Conservation (phyloP, 2,888 invertebrate genomes). For the Sialis fuliginosa region DNA sequence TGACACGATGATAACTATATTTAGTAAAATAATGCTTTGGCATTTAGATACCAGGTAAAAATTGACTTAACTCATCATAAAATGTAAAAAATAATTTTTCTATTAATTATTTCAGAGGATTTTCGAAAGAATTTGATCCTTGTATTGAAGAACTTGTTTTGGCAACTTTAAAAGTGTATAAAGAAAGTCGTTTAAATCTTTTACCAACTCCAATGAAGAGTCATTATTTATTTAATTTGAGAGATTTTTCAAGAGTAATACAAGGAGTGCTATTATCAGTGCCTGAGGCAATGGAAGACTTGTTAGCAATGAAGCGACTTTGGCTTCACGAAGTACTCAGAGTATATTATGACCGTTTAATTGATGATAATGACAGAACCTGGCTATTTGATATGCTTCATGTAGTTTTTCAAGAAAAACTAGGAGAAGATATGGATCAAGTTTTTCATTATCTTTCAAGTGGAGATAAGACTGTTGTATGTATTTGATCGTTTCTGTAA, state of each 20-base stretch:
- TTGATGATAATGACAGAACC: conserved; percentile 61
- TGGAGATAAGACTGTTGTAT: conserved; percentile 11
- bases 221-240: conserved; percentile 86
- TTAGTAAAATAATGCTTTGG: conserved; percentile 82
- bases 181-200: conserved; percentile 60
- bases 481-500: conserved; percentile 1
- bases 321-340: conserved; percentile 91
- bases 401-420: conserved; percentile 33
- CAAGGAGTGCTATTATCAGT: conserved; percentile 82
- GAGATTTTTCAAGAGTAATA: conserved; percentile 87
- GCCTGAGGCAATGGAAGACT: conserved; percentile 77
- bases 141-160: conserved; percentile 76
- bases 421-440: conserved; percentile 48
- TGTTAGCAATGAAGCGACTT: conserved; percentile 70
- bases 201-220: conserved; percentile 86
- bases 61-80: background rate
- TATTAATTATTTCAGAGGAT: conserved; percentile 45
- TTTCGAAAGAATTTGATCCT: conserved; percentile 86
- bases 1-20: conserved; percentile 64
- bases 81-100: background rate
- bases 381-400: conserved; percentile 66
- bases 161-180: conserved; percentile 77
- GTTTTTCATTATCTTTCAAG: conserved; percentile 51
- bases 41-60: conserved; percentile 81
- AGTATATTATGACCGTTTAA: conserved; percentile 82